Percentiles rank a stretch among this genome's conserved stretches.
Conservation (phyloP, 2,888 invertebrate genomes). For the Atherix ibis region DNA sequence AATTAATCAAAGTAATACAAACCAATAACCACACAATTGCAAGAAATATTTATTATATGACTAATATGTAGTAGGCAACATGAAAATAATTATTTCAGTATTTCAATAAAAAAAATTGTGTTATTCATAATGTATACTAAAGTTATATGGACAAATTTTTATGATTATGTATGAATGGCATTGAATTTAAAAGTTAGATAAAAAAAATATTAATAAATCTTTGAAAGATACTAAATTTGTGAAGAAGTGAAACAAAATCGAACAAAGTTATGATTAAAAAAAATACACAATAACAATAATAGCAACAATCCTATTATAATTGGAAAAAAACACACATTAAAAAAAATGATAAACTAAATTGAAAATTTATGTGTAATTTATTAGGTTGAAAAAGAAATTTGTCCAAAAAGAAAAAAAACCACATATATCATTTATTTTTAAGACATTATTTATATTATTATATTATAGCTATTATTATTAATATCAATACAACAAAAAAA, state of each 20-base stretch:
- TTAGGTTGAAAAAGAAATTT: too few relatives aligned
- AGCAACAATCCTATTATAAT: not conserved
- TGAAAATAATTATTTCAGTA: conserved; percentile 8
- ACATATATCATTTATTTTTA: too few relatives aligned
- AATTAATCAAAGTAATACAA: too few relatives aligned
- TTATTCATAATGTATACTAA: conserved; percentile 2
- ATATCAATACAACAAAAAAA: too few relatives aligned
- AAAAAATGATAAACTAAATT: conserved; percentile 11
- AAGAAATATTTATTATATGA: conserved; percentile 10
- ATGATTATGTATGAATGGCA: not conserved
- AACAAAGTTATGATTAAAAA: not conserved
- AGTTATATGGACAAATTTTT: not conserved
- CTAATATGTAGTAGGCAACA: conserved; percentile 10
- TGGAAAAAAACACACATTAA: not conserved
- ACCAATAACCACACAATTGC: not conserved
- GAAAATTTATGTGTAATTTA: too few relatives aligned
- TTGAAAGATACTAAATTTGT: not conserved
- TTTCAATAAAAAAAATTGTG: conserved; percentile 4
- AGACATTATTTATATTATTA: too few relatives aligned
- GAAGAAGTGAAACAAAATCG: not conserved
- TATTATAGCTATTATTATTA: too few relatives aligned
- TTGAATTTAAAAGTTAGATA: too few relatives aligned
- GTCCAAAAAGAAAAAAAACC: too few relatives aligned
- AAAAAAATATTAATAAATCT: too few relatives aligned
- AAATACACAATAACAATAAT: not conserved